Evolutionary conservation across 1,140 invertebrate genomes (phyloP).

Genomic region (Macrocentrus cingulum): DNA sequence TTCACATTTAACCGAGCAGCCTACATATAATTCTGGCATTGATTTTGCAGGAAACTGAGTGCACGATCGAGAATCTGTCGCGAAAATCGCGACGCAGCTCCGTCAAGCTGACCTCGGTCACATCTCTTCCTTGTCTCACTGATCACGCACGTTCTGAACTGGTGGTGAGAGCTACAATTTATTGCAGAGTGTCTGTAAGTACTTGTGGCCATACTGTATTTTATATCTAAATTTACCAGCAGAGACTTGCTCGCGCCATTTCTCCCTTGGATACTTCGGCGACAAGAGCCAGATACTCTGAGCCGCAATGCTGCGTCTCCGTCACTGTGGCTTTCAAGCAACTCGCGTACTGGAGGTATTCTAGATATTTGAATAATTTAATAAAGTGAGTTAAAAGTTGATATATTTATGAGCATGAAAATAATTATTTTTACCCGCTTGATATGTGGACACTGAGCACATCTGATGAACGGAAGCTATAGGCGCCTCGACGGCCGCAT

Average conservation of each 20-base stretch:
- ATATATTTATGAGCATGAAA: too few species aligned
- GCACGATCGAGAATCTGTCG: constrained; percentile 63
- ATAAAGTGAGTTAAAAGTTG: too few species aligned
- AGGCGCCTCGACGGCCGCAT: constrained; percentile 62
- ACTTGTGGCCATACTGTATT: too few species aligned
- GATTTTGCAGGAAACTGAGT: constrained; percentile 62
- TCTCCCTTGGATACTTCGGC: constrained; percentile 62
- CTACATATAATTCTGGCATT: constrained; percentile 65
- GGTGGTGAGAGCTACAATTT: constrained; percentile 59
- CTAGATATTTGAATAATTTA: constrained; percentile 46
- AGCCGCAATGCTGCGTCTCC: constrained; percentile 60
- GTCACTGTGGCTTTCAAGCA: constrained; percentile 65
- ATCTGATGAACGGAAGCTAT: constrained; percentile 64
- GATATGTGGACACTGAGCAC: constrained; percentile 62
- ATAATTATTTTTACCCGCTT: constrained; percentile 53
- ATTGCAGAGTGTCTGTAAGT: too few species aligned
- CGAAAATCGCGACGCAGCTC: constrained; percentile 59
- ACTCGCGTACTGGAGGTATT: constrained; percentile 63
- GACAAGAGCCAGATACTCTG: constrained; percentile 62
- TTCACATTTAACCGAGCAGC: constrained; percentile 27
- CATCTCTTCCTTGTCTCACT: constrained; percentile 59
- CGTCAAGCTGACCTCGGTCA: constrained; percentile 55
- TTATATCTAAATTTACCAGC: too few species aligned
- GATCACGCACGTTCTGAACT: constrained; percentile 63
- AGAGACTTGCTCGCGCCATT: constrained; percentile 61